These are phyloP conservation scores for Pediacus dermestoides DNA, from an alignment of 2,888 invertebrate species.

Conservation along the genomic window DNA sequence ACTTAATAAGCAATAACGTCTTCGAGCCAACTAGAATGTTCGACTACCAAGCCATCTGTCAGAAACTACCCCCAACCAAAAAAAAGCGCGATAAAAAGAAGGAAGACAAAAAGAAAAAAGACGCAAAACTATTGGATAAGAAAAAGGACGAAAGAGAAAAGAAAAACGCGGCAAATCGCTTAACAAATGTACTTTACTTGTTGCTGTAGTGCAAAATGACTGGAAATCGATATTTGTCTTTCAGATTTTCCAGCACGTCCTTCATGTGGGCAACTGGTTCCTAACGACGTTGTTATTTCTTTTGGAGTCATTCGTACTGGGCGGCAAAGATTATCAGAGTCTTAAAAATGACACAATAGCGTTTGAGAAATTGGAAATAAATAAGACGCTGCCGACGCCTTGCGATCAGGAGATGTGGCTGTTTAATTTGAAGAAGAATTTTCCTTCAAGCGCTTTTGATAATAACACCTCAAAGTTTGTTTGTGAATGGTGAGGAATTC, in stretches of 20 bases:
- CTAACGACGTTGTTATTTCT: constrained; percentile 27
- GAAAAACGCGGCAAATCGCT: not conserved
- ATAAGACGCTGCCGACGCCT: constrained; percentile 76
- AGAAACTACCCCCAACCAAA: constrained; percentile 47
- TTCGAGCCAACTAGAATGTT: constrained; percentile 71
- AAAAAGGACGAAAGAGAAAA: no score
- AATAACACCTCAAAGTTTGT: constrained; percentile 39
- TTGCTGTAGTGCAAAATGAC: not conserved
- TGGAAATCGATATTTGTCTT: constrained; percentile 11
- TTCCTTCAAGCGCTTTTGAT: constrained; percentile 25
- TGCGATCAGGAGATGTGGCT: constrained; percentile 69
- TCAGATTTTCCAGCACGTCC: constrained; percentile 43
- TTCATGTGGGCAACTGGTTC: constrained; percentile 44
- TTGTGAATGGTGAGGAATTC: constrained; percentile 65
- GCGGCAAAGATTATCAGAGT: constrained; percentile 28
- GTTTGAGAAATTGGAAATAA: constrained; percentile 65
- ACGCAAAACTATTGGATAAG: no score
- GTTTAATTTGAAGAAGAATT: constrained; percentile 37
- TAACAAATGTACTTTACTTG: not conserved
- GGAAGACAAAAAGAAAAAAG: constrained; percentile 30
- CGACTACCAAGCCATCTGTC: constrained; percentile 88
- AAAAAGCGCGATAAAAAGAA: constrained; percentile 21
- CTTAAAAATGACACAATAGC: constrained; percentile 43
- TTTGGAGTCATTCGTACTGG: constrained; percentile 18
- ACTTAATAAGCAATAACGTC: constrained; percentile 69